These are phyloP conservation scores for Protomyctophum bolini DNA, from an alignment of 2,113 vertebrate species.

Conservation along the genomic window DNA sequence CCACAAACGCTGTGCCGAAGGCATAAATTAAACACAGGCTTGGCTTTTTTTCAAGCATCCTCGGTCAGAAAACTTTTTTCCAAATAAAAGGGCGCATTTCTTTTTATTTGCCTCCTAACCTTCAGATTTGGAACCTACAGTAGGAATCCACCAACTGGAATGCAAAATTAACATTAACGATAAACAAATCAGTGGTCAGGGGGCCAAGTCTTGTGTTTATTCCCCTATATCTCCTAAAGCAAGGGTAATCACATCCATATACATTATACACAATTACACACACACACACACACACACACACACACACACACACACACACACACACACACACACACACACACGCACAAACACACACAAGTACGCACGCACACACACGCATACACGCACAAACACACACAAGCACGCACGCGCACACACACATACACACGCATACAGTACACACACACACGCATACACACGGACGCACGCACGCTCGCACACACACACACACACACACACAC, in stretches of 20 bases:
- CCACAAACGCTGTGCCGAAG: too few species aligned
- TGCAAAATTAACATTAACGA: too few species aligned
- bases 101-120: too few species aligned
- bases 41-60: too few species aligned
- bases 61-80: too few species aligned
- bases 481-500: neutral
- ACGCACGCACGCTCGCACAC: neutral
- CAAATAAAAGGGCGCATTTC: too few species aligned
- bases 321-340: neutral
- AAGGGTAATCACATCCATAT: neutral
- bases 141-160: too few species aligned
- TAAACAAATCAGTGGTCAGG: too few species aligned
- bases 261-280: constrained; percentile 16
- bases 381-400: neutral
- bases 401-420: neutral
- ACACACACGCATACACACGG: neutral
- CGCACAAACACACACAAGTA: constrained; percentile 11
- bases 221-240: too few species aligned
- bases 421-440: neutral
- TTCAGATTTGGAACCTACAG: too few species aligned
- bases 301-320: constrained; percentile 13
- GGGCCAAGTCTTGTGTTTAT: too few species aligned
- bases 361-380: neutral
- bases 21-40: too few species aligned
- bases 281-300: neutral